Conservation (phyloP, 2,113 vertebrate species). For the Neofelis nebulosa region DNA sequence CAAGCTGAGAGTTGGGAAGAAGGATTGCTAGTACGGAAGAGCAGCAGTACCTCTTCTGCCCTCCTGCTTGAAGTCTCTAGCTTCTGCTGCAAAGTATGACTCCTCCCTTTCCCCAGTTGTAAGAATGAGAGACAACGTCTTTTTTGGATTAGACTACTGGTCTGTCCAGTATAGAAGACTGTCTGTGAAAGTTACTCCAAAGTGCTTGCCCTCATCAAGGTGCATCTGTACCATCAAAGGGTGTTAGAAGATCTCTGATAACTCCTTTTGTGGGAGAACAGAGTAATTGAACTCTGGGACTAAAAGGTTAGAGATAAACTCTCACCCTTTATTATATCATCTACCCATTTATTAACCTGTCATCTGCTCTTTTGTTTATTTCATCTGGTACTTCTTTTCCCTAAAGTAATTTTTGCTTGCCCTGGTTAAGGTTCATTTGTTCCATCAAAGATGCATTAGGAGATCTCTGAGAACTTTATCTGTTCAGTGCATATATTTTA, state of each 20-base stretch:
- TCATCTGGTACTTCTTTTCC: not conserved
- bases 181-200: constrained; percentile 19
- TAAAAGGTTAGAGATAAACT: not conserved
- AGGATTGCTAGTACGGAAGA: constrained; percentile 22
- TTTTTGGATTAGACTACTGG: not conserved
- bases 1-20: constrained; percentile 23
- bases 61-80: constrained; percentile 25
- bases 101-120: not conserved
- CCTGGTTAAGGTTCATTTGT: not conserved
- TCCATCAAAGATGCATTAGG: not conserved
- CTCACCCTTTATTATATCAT: not conserved
- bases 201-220: not conserved
- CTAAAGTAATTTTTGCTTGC: constrained; percentile 27
- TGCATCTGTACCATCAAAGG: not conserved
- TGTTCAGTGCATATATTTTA: not conserved
- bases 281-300: not conserved
- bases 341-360: not conserved
- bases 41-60: not conserved
- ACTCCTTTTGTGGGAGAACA: not conserved
- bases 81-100: not conserved
- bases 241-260: not conserved
- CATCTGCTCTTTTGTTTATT: constrained; percentile 4
- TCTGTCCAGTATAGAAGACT: not conserved
- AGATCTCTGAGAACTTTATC: not conserved
- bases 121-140: not conserved